phyloP scores from a whole-genome alignment of 2,113 vertebrate genomes.

The Tringa solitaria region DNA sequence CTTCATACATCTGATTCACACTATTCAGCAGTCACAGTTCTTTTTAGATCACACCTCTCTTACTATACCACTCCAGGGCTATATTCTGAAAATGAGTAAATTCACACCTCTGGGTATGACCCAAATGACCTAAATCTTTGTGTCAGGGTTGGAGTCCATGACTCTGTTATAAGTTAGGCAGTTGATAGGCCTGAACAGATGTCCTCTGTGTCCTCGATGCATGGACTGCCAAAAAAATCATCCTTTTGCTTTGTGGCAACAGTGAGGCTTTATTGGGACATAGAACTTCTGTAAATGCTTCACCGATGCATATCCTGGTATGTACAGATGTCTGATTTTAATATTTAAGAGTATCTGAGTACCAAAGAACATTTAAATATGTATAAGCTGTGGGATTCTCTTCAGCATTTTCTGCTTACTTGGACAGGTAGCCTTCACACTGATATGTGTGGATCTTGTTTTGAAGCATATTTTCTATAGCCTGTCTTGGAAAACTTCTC shows the following conservation, averaged over 20 bases:
- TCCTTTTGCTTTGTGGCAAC: background rate
- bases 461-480: background rate
- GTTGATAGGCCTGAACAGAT: background rate
- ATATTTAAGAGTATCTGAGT: background rate
- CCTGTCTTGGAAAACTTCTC: background rate
- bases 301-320: background rate
- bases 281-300: background rate
- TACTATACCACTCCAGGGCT: background rate
- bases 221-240: background rate
- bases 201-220: background rate
- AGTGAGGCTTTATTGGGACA: background rate
- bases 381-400: background rate
- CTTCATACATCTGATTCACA: background rate
- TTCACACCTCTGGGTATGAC: background rate
- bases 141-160: background rate
- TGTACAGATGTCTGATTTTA: background rate
- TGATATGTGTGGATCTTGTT: too few relatives aligned
- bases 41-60: background rate
- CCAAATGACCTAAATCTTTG: background rate
- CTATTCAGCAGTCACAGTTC: rapidly evolving
- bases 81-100: background rate
- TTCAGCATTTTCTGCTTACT: background rate
- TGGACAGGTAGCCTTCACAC: background rate
- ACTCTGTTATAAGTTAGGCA: background rate
- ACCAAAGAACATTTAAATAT: background rate